phyloP scores from a whole-genome alignment of 2,113 vertebrate genomes.

The Lampris megalopsis region DNA sequence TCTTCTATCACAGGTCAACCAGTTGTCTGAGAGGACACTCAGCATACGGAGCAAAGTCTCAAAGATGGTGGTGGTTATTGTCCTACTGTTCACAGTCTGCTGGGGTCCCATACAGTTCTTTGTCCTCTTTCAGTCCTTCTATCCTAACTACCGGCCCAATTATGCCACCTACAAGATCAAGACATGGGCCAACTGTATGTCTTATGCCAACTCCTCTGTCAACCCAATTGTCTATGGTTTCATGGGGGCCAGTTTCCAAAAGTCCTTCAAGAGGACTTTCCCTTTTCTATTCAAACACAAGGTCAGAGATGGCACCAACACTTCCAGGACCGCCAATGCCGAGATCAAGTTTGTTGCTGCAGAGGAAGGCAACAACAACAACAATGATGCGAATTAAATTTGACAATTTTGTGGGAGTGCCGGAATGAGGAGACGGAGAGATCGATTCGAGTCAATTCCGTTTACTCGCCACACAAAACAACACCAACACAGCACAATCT shows the following conservation, averaged over 20 bases:
- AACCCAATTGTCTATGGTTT: constrained; percentile 86
- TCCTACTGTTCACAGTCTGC: constrained; percentile 88
- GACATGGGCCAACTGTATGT: constrained; percentile 89
- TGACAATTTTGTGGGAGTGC: neutral
- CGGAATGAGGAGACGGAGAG: too few species aligned
- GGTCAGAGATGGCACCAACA: constrained; percentile 83
- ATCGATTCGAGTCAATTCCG: too few species aligned
- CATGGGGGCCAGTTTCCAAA: constrained; percentile 87
- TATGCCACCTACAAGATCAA: constrained; percentile 87
- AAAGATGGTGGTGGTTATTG: constrained; percentile 89
- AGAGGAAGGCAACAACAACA: constrained; percentile 77
- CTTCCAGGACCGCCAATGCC: constrained; percentile 84
- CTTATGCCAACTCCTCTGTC: constrained; percentile 87
- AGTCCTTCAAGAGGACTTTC: constrained; percentile 87
- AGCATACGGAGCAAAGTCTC: constrained; percentile 86
- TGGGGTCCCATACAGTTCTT: constrained; percentile 91
- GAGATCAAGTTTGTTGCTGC: constrained; percentile 88
- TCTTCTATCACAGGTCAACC: constrained; percentile 79
- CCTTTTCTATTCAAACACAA: constrained; percentile 86
- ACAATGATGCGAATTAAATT: constrained; percentile 70
- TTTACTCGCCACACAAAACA: too few species aligned
- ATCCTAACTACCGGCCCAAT: constrained; percentile 79
- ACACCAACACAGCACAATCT: too few species aligned
- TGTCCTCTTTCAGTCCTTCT: constrained; percentile 85
- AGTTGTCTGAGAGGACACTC: constrained; percentile 86